These are phyloP conservation scores for Cataglyphis cursor DNA, from an alignment of 2,888 invertebrate species.

Conservation along the genomic window DNA sequence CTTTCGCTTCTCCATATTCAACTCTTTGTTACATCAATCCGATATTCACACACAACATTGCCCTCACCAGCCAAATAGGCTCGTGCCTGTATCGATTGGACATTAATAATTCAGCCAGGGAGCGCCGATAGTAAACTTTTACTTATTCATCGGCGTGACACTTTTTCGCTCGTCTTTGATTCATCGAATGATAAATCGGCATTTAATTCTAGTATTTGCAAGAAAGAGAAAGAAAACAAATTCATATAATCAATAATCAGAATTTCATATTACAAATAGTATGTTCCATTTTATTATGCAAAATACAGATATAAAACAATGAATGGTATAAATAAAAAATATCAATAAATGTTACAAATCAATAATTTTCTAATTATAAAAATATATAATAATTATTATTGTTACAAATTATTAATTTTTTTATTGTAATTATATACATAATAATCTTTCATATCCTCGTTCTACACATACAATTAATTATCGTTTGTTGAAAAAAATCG, in stretches of 20 bases:
- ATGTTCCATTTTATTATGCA: neutral
- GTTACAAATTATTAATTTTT: conserved; percentile 4
- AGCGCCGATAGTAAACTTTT: conserved; percentile 40
- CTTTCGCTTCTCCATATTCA: conserved; percentile 57
- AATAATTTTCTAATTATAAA: neutral
- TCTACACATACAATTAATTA: neutral
- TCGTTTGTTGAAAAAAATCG: neutral
- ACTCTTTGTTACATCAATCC: conserved; percentile 34
- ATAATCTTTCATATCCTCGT: neutral
- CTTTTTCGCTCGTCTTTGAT: conserved; percentile 14
- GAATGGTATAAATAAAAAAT: no score
- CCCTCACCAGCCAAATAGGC: conserved; percentile 30
- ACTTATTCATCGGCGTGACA: conserved; percentile 31
- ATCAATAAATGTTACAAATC: no score
- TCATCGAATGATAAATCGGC: neutral
- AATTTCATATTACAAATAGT: neutral
- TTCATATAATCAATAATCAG: neutral
- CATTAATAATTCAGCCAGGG: conserved; percentile 49
- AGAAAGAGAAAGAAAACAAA: neutral
- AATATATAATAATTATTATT: neutral
- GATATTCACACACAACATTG: conserved; percentile 17
- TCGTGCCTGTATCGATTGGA: conserved; percentile 42
- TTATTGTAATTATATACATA: neutral
- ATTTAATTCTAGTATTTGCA: conserved; percentile 3
- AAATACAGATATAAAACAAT: neutral